Conservation (phyloP, 2,113 vertebrate genomes). For the Talpa occidentalis region DNA sequence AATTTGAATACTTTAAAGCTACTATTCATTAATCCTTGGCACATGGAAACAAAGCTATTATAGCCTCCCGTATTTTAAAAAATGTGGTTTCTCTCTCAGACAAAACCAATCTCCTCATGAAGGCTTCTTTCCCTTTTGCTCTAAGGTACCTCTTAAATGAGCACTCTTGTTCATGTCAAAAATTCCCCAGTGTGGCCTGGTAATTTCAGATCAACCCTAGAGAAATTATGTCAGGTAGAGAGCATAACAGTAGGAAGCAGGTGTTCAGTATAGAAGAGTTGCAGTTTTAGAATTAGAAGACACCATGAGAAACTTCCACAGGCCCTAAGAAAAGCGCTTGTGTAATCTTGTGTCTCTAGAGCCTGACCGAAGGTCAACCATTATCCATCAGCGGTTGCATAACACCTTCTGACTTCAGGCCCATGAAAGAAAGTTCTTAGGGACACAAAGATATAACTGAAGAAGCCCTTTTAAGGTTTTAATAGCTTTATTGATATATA, state of each 20-base stretch:
- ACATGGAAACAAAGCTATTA: background rate
- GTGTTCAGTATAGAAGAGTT: background rate
- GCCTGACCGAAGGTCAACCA: background rate
- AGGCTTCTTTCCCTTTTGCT: background rate
- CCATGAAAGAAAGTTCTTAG: background rate
- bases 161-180: conserved; percentile 7
- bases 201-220: background rate
- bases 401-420: background rate
- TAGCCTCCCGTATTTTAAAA: background rate
- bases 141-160: background rate
- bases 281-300: conserved; percentile 1
- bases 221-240: background rate
- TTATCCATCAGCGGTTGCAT: background rate
- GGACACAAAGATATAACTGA: conserved; percentile 1
- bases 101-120: background rate
- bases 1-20: conserved; percentile 12
- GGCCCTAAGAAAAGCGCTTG: background rate
- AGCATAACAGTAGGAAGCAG: background rate
- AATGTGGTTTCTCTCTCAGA: background rate
- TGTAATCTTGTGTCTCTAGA: background rate
- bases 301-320: background rate
- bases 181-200: background rate
- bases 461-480: background rate
- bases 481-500: conserved; percentile 19
- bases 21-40: conserved; percentile 33